Base-by-base conservation (phyloP, 2,888 invertebrate genomes). In the Coleophora deauratella region DNA sequence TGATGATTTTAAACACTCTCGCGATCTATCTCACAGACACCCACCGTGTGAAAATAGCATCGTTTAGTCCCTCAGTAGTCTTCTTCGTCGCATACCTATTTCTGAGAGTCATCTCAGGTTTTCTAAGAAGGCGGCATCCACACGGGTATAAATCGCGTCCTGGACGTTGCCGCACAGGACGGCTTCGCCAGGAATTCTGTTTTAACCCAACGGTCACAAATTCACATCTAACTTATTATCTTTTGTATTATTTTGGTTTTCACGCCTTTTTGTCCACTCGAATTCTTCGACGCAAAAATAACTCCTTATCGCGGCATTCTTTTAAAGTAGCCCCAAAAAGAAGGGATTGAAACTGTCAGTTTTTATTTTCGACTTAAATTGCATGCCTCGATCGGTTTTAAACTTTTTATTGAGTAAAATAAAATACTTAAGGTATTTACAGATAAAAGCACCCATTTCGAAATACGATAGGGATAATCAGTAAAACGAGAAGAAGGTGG, bases 221-320 rank as follows among this genome's bases (percentile, higher is more conserved):
- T 85, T 85, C 84, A 82, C 77, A 69, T 79, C 78, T 21, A 21
- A 21, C 21, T 21, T 80, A 79, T 70, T 72, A 71, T 68, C 63
- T 84, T 84, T 84, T 84, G 77, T 80, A 71, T 80, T 81, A 80
- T 84, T 85, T 85, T 77, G 65, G 77, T 82, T 84, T 85, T 85
- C 82, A 84, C 84, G 84, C 84, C 78, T 84, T 85, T 84, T 85
- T 84, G 76, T 70, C 76, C 66, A 21, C 68, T 62, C 72, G 75
- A 72, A 82, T 82, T 77, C 81, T 68, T 73, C 75, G 77, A 80
- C 72, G 79, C 81, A 69, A 82, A 84, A 81, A 84, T 82, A 84
- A 80, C 79, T 79, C 71, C 79, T 82, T 81, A 82, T 80, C 80
- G 77, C 78, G 79, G 80, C 77, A 80, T 81, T 78, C 81, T 62